A percentile compares a stretch with the other conserved stretches of the same genome.
phyloP scores from a whole-genome alignment of 2,888 invertebrate species.

The Elgonia sp. region DNA sequence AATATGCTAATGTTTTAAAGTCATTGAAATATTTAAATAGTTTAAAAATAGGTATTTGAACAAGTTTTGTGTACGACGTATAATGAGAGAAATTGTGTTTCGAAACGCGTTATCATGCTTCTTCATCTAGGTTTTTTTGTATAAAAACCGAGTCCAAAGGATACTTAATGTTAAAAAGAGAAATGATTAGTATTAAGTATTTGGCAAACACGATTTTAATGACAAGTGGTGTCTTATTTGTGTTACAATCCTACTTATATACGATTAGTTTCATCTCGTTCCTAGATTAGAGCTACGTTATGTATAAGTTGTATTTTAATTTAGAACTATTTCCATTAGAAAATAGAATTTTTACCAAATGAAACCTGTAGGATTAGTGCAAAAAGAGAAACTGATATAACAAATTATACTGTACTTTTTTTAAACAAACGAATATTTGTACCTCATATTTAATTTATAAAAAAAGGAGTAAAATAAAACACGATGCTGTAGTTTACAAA shows the following conservation, averaged over 20 bases:
- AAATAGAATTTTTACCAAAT: constrained; percentile 59
- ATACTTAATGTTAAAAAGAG: constrained; percentile 65
- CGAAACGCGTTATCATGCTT: constrained; percentile 50
- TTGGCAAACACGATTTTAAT: constrained; percentile 41
- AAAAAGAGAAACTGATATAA: constrained; percentile 33
- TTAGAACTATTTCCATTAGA: constrained; percentile 54
- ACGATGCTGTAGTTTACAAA: constrained; percentile 37
- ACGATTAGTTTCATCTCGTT: constrained; percentile 56
- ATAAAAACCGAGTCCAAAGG: constrained; percentile 63
- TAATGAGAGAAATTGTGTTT: constrained; percentile 38
- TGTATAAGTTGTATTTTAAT: constrained; percentile 31
- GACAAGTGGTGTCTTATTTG: constrained; percentile 40
- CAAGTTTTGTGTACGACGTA: constrained; percentile 22
- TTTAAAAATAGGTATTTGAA: constrained; percentile 40
- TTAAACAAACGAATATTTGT: constrained; percentile 40
- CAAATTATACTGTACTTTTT: constrained; percentile 44
- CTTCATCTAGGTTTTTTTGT: constrained; percentile 44
- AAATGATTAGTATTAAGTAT: constrained; percentile 62
- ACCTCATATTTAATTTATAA: constrained; percentile 63
- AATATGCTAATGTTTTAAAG: constrained; percentile 57
- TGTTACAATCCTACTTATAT: constrained; percentile 43
- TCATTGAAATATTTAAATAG: constrained; percentile 67
- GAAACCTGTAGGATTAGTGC: constrained; percentile 35
- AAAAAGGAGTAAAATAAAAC: not conserved
- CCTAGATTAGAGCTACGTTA: constrained; percentile 63